Evolutionary conservation across 1,140 invertebrate species (phyloP).

Genomic region (Neocloeon triangulifer): DNA sequence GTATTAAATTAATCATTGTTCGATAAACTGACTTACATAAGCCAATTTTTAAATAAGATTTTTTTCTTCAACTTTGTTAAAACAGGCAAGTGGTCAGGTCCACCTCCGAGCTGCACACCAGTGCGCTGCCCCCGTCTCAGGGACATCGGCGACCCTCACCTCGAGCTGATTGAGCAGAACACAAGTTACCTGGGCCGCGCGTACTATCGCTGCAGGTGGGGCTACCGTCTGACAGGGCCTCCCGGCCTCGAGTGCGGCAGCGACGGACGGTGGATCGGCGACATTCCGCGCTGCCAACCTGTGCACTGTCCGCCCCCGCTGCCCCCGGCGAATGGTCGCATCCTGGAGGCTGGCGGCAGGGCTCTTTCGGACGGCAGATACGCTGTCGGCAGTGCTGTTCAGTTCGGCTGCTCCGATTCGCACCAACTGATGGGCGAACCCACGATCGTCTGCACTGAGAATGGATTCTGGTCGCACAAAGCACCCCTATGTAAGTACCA

Average conservation of each 20-base stretch:
- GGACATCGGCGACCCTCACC: constrained; percentile 22
- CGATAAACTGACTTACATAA: too few relatives aligned
- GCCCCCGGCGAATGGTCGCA: constrained; percentile 43
- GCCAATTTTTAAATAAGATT: too few relatives aligned
- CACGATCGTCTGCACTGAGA: constrained; percentile 63
- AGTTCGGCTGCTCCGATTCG: constrained; percentile 46
- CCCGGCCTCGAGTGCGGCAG: constrained; percentile 50
- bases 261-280: constrained; percentile 53
- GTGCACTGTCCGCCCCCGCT: constrained; percentile 52
- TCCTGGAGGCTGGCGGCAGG: constrained; percentile 27
- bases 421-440: constrained; percentile 52
- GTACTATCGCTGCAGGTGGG: constrained; percentile 60
- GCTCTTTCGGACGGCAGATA: constrained; percentile 19
- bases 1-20: too few relatives aligned
- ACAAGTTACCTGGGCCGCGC: constrained; percentile 40
- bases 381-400: constrained; percentile 46
- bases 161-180: constrained; percentile 34
- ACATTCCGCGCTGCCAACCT: constrained; percentile 44
- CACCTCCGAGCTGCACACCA: constrained; percentile 41
- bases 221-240: constrained; percentile 45
- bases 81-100: constrained; percentile 51
- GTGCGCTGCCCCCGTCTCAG: constrained; percentile 43
- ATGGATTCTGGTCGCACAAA: constrained; percentile 64
- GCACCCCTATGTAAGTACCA: constrained; percentile 48
- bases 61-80: not conserved